Base-by-base conservation (phyloP, 2,888 invertebrate species). In the Blera fallax region DNA sequence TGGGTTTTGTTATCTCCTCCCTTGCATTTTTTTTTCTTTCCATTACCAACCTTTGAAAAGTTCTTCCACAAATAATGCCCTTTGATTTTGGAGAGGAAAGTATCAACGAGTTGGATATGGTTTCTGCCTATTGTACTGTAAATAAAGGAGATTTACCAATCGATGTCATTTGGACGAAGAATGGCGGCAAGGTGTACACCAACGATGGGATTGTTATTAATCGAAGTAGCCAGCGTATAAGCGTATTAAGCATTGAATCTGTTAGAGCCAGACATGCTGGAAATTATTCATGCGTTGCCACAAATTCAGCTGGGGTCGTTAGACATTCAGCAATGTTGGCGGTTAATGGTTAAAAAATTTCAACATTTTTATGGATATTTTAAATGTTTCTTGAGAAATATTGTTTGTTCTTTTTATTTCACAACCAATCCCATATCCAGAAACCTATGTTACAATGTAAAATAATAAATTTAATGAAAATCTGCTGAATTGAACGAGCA, bases 121-220 rank as follows among this genome's bases (percentile, higher is more conserved):
- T 95, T 34, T 95, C 95, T 21, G 94, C 94, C 14, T 94, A 94
- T 67, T 97, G 96, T 91, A 94, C 95, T 45, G 95, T 95, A 24
- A 94, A 94, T 88, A 95, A 96, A 91, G 96, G 97, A 34, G 97
- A 97, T 91, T 91, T 95, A 85, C 97, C 97, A 8, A 93, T 97
- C 78, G 94, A 94, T 87, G 95, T 97, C 79, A 93, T 93, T 60
- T 97, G 97, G 97, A 94, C 93, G 2, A 93, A 93, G 87, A 93
- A 94, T 88, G 93, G 93, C 54, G 90, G 90, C 48, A 91, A 93
- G 87, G 88, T 92, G 18, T 91, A 90, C 67, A 93, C 93, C 88
- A 93, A 93, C 87, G 92, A 92, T 81, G 94, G 95, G 56, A 93
- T 95, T 54, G 92, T 93, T 29, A 90, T 90, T n/a, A 91, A 90